Conservation (phyloP, 2,113 vertebrate species). For the Sander lucioperca region DNA sequence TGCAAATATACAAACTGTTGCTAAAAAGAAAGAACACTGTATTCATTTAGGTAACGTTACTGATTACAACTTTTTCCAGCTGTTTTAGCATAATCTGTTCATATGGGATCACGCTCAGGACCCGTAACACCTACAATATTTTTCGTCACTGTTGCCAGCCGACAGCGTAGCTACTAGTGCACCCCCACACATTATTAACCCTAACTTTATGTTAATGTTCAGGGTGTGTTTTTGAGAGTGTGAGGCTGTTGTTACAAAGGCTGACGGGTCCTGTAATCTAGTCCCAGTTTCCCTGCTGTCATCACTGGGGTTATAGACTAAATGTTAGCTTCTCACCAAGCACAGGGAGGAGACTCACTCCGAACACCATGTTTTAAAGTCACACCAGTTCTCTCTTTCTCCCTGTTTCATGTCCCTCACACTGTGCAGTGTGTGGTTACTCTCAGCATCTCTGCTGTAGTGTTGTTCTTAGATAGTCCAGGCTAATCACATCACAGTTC, state of each 20-base stretch:
- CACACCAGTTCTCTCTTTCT: not conserved
- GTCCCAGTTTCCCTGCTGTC: conserved; percentile 6
- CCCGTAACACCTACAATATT: too few species aligned
- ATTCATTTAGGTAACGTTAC: too few species aligned
- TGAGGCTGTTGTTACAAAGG: conserved; percentile 10
- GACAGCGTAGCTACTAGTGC: too few species aligned
- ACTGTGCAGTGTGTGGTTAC: not conserved
- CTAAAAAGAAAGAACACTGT: too few species aligned
- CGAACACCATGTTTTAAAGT: conserved; percentile 3
- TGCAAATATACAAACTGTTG: too few species aligned
- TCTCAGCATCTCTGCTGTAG: not conserved
- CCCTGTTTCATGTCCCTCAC: not conserved
- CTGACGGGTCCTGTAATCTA: conserved; percentile 46
- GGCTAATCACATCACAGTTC: not conserved
- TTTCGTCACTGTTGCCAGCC: too few species aligned
- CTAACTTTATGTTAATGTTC: too few species aligned
- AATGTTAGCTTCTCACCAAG: conserved; percentile 23
- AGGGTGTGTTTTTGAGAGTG: conserved; percentile 23
- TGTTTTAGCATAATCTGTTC: too few species aligned
- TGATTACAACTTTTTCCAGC: too few species aligned
- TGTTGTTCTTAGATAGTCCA: conserved; percentile 11
- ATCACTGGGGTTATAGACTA: conserved; percentile 11
- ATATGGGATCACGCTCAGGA: too few species aligned
- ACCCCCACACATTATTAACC: too few species aligned
- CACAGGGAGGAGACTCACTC: conserved; percentile 4